These are phyloP conservation scores for Columbina picui DNA, from an alignment of 2,113 vertebrate genomes.

Conservation along the genomic window DNA sequence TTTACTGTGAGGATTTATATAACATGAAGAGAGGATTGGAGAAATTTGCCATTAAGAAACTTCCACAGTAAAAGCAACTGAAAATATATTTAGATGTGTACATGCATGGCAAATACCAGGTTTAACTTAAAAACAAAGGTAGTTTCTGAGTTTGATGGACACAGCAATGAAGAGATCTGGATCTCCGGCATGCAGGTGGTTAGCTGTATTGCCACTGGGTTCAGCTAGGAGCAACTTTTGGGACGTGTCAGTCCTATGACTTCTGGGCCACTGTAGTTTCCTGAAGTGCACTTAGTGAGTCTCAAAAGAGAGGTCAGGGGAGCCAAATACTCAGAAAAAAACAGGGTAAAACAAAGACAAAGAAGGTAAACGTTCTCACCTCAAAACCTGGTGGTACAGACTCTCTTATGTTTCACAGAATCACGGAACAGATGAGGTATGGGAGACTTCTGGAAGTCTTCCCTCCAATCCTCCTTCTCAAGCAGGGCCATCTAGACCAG, in stretches of 20 bases:
- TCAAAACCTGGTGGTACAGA: background rate
- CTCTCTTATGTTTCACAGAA: background rate
- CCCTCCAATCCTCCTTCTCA: rapidly evolving
- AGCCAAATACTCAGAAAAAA: background rate
- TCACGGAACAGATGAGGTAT: background rate
- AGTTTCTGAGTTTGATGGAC: background rate
- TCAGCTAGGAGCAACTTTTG: background rate
- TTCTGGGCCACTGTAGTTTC: background rate
- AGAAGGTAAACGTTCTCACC: background rate
- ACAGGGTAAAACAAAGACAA: rapidly evolving
- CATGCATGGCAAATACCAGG: background rate
- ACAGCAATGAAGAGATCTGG: background rate
- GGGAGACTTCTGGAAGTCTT: background rate
- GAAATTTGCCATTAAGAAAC: background rate
- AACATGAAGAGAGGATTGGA: background rate
- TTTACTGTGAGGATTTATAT: background rate
- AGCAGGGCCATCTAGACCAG: background rate
- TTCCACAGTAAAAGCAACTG: background rate
- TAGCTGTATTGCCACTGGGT: background rate
- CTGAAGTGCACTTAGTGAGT: background rate
- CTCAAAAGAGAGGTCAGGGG: background rate
- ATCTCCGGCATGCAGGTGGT: rapidly evolving
- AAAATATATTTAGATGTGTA: background rate
- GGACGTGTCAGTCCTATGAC: background rate
- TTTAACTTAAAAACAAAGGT: background rate